Conservation (phyloP, 2,113 vertebrate species). For the Scolopax mira region DNA sequence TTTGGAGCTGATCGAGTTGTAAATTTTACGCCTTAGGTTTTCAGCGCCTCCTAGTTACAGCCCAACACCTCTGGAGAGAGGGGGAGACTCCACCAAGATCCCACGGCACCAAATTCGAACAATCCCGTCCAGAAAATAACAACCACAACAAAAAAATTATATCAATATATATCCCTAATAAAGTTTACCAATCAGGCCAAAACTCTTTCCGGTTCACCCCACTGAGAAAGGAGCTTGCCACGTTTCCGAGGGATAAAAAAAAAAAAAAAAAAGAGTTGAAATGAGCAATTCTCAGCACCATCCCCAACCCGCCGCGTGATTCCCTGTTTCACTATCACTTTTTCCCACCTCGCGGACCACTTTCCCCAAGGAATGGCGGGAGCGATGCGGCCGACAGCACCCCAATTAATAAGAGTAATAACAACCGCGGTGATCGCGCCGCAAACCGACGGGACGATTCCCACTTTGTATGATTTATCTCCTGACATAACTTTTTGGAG, state of each 20-base stretch:
- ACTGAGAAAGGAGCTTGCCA: not conserved
- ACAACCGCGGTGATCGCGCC: not conserved
- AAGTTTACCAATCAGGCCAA: not conserved
- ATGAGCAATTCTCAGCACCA: not conserved
- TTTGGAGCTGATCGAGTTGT: conserved; percentile 70
- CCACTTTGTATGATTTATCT: not conserved
- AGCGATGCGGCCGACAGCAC: not conserved
- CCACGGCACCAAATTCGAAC: not conserved
- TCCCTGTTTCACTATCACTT: not conserved
- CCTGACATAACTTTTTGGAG: not conserved
- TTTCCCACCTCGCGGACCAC: not conserved
- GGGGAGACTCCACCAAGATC: conserved; percentile 38
- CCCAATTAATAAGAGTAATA: not conserved
- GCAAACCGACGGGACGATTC: not conserved
- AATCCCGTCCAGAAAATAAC: not conserved
- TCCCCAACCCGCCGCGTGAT: not conserved
- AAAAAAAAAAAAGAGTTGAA: not conserved
- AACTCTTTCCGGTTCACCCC: not conserved
- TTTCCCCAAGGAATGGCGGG: not conserved
- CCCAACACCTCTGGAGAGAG: conserved; percentile 57
- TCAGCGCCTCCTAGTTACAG: conserved; percentile 77
- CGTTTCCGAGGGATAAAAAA: not conserved
- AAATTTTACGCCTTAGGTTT: conserved; percentile 74
- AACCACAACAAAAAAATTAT: too few relatives aligned
- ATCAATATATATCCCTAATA: not conserved